Base-by-base conservation (phyloP, 2,888 invertebrate genomes). In the Candidula unifasciata region DNA sequence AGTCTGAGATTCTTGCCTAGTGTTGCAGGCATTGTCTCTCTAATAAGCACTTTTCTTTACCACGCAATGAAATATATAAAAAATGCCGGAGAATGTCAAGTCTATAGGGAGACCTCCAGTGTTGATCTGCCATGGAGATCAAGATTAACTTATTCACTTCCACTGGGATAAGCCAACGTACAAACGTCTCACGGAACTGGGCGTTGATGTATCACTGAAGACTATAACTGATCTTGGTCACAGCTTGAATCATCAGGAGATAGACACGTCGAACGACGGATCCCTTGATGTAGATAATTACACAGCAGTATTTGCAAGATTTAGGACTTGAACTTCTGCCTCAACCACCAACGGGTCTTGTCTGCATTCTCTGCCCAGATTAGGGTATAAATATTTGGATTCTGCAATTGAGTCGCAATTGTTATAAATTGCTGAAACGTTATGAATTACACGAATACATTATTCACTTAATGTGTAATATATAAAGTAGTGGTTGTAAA, bases 21-120 rank as follows among this genome's bases (percentile, higher is more conserved):
- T 18, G 83, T 97, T 16, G 97, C 96, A 33, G 97, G 96, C 3
- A 95, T 95, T 3, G 96, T 97, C 93, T 95, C 95, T n/a, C n/a
- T n/a, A 0, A 95, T 97, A 85, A 97, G 97, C 21, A 96, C 96
- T 10, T 97, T 97, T 91, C 94, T 97, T 0, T 96, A 96, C 89
- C 93, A 95, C 0, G 96, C 77, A 97, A 97, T 0, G 90, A 94
- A 35, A 95, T 97, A 2, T 97, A 96, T 91, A 94, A 96, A 8
- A 82, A 35, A 33, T 68, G 24, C 54, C 57, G 64, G 74, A 80
- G 66, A 27, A 69, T 0, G 83, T 71, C 30, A 54, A 82, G 57
- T 27, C 71, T 77, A n/a, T 37, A 85, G 82, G 18, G 27, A 66
- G 90, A 35, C 95, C 96, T 44, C 95, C 96, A 2, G 93, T 96